Conservation (phyloP, 2,113 vertebrate species). For the Progne subis region DNA sequence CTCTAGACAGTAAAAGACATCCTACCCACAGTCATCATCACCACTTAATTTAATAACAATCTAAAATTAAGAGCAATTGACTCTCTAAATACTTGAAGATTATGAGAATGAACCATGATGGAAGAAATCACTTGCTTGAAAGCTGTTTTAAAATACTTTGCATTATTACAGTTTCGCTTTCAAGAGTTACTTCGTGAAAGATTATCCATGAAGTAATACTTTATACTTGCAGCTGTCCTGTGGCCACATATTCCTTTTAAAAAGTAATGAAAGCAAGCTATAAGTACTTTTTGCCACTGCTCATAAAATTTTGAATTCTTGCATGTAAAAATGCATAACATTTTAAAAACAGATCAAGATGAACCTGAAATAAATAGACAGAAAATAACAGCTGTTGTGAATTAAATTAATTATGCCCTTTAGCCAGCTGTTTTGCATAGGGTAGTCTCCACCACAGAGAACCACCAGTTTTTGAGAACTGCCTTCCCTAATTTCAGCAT, state of each 20-base stretch:
- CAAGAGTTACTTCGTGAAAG: not conserved
- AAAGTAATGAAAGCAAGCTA: not conserved
- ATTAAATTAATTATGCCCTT: not conserved
- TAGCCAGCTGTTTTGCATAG: not conserved
- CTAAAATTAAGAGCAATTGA: conserved; percentile 45
- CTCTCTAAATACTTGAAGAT: not conserved
- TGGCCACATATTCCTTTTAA: not conserved
- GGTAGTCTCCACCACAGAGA: not conserved
- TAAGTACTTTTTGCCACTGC: not conserved
- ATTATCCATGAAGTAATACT: not conserved
- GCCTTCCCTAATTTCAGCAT: not conserved
- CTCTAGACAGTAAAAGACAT: conserved; percentile 26
- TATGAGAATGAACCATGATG: not conserved
- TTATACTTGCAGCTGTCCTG: not conserved
- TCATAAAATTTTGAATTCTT: not conserved
- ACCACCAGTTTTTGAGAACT: not conserved
- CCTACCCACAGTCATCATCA: not conserved
- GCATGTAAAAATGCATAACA: not conserved
- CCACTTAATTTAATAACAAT: conserved; percentile 46
- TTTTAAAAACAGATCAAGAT: not conserved
- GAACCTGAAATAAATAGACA: not conserved
- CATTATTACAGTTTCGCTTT: not conserved
- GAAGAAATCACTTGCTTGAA: conserved; percentile 16
- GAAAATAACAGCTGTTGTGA: not conserved
- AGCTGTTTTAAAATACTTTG: not conserved